Base-by-base conservation (phyloP, 35 echinoderm and acorn worm genomes). In the Holothuria glaberrima region DNA sequence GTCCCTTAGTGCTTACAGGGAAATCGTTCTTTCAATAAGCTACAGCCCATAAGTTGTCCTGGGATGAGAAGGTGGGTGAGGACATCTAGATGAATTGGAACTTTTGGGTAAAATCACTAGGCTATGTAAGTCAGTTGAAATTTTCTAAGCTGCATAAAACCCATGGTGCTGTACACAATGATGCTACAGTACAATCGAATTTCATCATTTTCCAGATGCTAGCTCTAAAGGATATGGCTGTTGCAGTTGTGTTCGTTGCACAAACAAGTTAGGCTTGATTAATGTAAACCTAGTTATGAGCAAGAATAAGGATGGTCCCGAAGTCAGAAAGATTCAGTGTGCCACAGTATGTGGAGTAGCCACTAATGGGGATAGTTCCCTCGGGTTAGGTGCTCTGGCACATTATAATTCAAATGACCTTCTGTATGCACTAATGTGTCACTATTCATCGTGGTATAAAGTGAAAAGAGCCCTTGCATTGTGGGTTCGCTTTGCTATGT, bases 151-250 rank as follows among this genome's bases (percentile, higher is more conserved):
- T 79, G 70, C 66, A 93, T 74, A 72, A 92, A 80, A 71, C 80
- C 6, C n/a, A 59, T 75, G 41, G 13, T 26, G 4, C n/a, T n/a
- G n/a, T n/a, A n/a, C 58, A 48, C 9, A 14, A 66, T 36, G 69
- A 44, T 30, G 58, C 25, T 9, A 0, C n/a, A n/a, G n/a, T n/a
- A n/a, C 33, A 7, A 56, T 79, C 5, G 88, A 97, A 67, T 9
- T 97, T 21, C 92, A 97, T 28, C 95, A 94, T 57, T 97, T 97
- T 61, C 86, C 85, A 2, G 95, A 97, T 89, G 95, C 95, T 58
- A 88, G 88, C 34, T 50, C 56, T 6, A 58, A 66, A 30, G 88
- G 94, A 5, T 71, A 71, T 71, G 68, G 68, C 13, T 71, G 68
- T 71, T 28, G 68, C 28, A 69, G 88, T 17, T 94, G 92, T 59